phyloP scores from a whole-genome alignment of 2,113 vertebrate species.

The Heteronetta atricapilla region DNA sequence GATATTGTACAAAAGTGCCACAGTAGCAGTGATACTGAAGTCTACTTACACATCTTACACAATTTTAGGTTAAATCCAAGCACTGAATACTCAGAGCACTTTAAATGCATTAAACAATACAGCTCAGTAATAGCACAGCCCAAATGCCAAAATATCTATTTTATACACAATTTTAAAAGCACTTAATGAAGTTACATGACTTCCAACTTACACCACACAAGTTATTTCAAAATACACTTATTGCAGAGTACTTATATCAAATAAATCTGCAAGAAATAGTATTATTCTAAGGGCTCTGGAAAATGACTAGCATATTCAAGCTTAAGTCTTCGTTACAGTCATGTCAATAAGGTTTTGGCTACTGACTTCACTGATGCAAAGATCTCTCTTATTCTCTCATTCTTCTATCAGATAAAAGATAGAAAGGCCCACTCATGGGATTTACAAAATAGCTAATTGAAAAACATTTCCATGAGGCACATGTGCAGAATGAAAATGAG shows the following conservation, averaged over 20 bases:
- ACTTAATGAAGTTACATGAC: constrained; percentile 34
- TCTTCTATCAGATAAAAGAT: background rate
- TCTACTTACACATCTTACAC: constrained; percentile 9
- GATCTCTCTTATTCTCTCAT: background rate
- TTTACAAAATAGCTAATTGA: constrained; percentile 40
- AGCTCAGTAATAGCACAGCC: background rate
- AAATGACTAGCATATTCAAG: background rate
- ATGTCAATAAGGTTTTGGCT: background rate
- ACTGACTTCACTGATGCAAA: background rate
- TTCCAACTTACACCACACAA: background rate
- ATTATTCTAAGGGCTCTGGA: background rate
- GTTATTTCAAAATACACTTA: constrained; percentile 1
- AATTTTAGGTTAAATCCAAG: constrained; percentile 45
- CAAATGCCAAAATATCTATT: constrained; percentile 12
- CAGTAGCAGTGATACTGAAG: constrained; percentile 21
- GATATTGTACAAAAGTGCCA: constrained; percentile 54
- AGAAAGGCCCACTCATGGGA: background rate
- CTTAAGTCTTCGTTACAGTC: background rate
- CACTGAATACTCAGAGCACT: constrained; percentile 55
- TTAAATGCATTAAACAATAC: constrained; percentile 16
- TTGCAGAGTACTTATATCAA: background rate
- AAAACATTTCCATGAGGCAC: constrained; percentile 27
- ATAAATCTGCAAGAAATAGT: constrained; percentile 7
- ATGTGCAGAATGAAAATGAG: background rate
- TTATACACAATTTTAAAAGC: constrained; percentile 35